Evolutionary conservation across 2,888 invertebrate genomes (phyloP).

Genomic region (Diaprepes abbreviatus): DNA sequence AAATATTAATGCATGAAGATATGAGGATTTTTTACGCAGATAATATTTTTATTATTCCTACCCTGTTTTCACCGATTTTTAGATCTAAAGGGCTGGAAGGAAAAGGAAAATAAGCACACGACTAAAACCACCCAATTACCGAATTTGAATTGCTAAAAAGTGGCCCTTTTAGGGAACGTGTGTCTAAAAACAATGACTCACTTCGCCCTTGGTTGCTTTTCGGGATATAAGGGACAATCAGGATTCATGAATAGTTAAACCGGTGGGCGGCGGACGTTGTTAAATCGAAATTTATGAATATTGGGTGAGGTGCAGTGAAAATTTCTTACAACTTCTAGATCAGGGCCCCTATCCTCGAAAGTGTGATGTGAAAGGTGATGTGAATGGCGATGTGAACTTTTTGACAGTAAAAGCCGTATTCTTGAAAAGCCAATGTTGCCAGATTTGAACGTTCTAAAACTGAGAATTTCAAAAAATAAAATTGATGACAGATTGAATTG

Average conservation of each 20-base stretch:
- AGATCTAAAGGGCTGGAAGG: slow-evolving; percentile 25
- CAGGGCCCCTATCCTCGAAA: too few species aligned
- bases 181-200: slow-evolving; percentile 41
- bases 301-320: background rate
- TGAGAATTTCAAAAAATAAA: too few species aligned
- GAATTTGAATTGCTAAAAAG: slow-evolving; percentile 41
- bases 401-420: too few species aligned
- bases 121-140: slow-evolving; percentile 39
- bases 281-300: background rate
- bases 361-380: too few species aligned
- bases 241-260: slow-evolving; percentile 30
- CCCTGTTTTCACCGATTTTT: slow-evolving; percentile 8
- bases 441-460: too few species aligned
- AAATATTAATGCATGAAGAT: too few species aligned
- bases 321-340: too few species aligned
- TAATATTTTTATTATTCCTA: slow-evolving; percentile 14
- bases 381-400: too few species aligned
- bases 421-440: too few species aligned
- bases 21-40: too few species aligned
- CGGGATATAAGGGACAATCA: slow-evolving; percentile 26
- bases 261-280: background rate
- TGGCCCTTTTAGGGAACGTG: slow-evolving; percentile 30
- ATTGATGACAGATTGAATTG: too few species aligned
- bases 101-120: slow-evolving; percentile 32
- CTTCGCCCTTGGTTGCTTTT: slow-evolving; percentile 22